A percentile compares a stretch with the other conserved stretches of the same genome.
Conservation (phyloP, 2,888 invertebrate species). For the Sphinx pinastri region DNA sequence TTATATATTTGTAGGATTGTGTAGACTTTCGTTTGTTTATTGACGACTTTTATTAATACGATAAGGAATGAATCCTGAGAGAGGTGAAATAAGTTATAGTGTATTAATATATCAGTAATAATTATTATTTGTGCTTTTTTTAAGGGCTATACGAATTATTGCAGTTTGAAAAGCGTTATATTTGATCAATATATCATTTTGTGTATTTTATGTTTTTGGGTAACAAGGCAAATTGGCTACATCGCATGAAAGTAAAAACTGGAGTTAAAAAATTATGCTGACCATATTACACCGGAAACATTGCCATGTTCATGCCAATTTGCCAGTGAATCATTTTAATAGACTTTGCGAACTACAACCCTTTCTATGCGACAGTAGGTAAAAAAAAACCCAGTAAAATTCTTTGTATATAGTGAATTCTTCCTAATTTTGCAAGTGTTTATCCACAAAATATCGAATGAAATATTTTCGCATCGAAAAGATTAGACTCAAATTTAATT, state of each 20-base stretch:
- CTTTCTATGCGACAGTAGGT: not conserved
- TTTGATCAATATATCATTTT: not conserved
- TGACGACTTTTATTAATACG: not conserved
- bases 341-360: not conserved
- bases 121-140: no score
- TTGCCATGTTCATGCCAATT: not conserved
- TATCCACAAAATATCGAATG: not conserved
- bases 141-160: no score
- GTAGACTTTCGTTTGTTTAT: not conserved
- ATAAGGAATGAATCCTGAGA: not conserved
- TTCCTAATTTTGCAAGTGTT: not conserved
- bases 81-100: not conserved
- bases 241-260: not conserved
- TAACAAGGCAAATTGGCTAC: not conserved
- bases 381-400: not conserved
- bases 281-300: not conserved
- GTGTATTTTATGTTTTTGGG: not conserved
- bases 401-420: not conserved
- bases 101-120: not conserved
- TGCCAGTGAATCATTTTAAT: not conserved
- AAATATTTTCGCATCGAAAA: not conserved
- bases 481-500: not conserved
- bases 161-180: no score
- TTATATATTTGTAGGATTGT: conserved; percentile 11
- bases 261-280: not conserved